Base-by-base conservation (phyloP, 1,140 invertebrate genomes). In the Homalodisca vitripennis region DNA sequence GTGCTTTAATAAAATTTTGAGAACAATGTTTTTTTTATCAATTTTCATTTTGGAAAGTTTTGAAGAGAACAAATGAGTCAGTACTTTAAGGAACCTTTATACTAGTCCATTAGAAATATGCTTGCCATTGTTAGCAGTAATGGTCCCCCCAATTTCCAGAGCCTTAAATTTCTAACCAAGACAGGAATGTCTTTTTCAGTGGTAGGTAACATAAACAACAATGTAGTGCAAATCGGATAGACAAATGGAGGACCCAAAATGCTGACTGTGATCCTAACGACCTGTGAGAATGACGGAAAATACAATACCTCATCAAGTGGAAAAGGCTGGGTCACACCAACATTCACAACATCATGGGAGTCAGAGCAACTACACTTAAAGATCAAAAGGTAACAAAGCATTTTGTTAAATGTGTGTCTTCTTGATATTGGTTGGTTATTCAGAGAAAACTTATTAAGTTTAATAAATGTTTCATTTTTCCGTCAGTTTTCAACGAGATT, bases 291-390 rank as follows among this genome's bases (percentile, higher is more conserved):
- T 70, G n/a, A 88, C 85, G 34, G 96, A 98, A 86, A 80, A 83
- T n/a, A 62, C 97, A 99, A 81, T 99, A 92, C 83, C 84, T 97
- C 70, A 98, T 99, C 65, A 99, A 99, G 84, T 99, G 98, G 98
- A 98, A 97, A 79, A 92, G 92, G 27, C 98, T 95, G 95, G 96
- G 97, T n/a, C 93, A 99, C 78, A 94, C 99, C 60, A 97, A 99
- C 79, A 99, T 98, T 77, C n/a, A n/a, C n/a, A n/a, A n/a, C n/a
- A n/a, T 99, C 98, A 6, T 99, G 97, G 97, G 98, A 99, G 80
- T 95, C 94, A 0, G 92, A 96, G 75, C 84, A 87, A 60, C 91
- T n/a, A n/a, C 92, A n/a, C 82, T 99, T 14, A 88, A 89, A 75
- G 89, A 92, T 72, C 93, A 96, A 85, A 97, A 97, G 82, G 92